phyloP scores from a whole-genome alignment of 1,140 invertebrate species.

The Vollenhovia emeryi region DNA sequence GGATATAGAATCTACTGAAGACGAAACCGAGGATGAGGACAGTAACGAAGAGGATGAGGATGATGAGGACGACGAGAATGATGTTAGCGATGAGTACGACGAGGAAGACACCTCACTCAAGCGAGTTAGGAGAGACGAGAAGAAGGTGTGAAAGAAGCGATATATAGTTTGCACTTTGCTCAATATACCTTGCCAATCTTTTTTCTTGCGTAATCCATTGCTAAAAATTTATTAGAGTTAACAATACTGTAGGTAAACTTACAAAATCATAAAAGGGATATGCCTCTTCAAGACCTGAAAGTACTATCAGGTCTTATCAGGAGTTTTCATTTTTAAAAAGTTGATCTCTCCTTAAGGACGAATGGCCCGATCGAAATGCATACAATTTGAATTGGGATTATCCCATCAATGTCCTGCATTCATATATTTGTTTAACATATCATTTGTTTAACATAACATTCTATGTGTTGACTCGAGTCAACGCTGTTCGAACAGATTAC shows the following conservation, averaged over 20 bases:
- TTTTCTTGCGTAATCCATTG: background rate
- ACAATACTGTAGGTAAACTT: background rate
- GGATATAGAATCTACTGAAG: slow-evolving; percentile 70
- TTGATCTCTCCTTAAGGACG: no score
- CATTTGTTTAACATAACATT: background rate
- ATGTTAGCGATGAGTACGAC: slow-evolving; percentile 48
- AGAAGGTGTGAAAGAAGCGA: slow-evolving; percentile 77
- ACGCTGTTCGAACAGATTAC: no score
- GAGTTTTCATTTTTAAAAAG: background rate
- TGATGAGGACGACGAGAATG: slow-evolving; percentile 72
- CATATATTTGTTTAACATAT: background rate
- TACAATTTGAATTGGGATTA: no score
- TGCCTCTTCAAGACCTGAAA: background rate
- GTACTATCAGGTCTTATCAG: background rate
- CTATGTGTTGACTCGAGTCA: no score
- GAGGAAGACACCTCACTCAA: slow-evolving; percentile 60
- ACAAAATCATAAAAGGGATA: background rate
- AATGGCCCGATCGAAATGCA: no score
- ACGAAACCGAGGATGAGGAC: slow-evolving; percentile 60
- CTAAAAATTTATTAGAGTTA: background rate
- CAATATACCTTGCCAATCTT: background rate
- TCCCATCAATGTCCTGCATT: background rate
- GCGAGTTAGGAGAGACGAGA: slow-evolving; percentile 78
- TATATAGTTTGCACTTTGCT: background rate
- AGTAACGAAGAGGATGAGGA: slow-evolving; percentile 75